Evolutionary conservation across 2,888 invertebrate genomes (phyloP).

Genomic region (Chesias legatella): DNA sequence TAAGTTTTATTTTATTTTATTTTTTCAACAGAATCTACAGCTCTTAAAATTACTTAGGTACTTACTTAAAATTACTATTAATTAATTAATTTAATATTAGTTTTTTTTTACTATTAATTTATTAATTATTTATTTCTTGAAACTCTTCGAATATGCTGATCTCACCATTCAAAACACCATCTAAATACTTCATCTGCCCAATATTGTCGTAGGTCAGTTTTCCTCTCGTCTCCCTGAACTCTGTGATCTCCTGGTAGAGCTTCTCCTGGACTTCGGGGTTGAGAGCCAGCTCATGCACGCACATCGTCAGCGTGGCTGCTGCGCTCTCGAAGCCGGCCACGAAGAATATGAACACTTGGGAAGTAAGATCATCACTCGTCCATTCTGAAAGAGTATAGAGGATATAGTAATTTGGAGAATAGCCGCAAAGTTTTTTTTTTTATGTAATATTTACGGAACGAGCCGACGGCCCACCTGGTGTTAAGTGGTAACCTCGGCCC

Average conservation of each 20-base stretch:
- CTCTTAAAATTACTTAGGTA: too few relatives aligned
- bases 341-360: conserved; percentile 72
- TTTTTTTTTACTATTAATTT: too few relatives aligned
- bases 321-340: conserved; percentile 70
- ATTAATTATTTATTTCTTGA: too few relatives aligned
- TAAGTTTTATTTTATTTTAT: too few relatives aligned
- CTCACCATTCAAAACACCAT: conserved; percentile 57
- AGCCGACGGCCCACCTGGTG: too few relatives aligned
- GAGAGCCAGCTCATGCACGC: conserved; percentile 62
- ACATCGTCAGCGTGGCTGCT: conserved; percentile 54
- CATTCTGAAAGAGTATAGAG: conserved; percentile 54
- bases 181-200: conserved; percentile 54
- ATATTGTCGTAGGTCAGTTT: conserved; percentile 48
- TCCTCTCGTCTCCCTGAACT: conserved; percentile 36
- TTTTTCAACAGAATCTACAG: too few relatives aligned
- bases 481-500: too few relatives aligned
- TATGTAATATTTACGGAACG: too few relatives aligned
- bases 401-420: too few relatives aligned
- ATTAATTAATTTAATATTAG: too few relatives aligned
- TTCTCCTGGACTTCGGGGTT: conserved; percentile 63
- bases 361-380: conserved; percentile 55
- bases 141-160: background rate
- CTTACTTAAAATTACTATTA: too few relatives aligned
- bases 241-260: conserved; percentile 55
- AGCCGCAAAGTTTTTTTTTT: too few relatives aligned